A percentile compares a stretch with the other conserved stretches of the same genome.
These are phyloP conservation scores for Poecilia picta DNA, from an alignment of 2,797 vertebrate genomes.

Conservation along the genomic window DNA sequence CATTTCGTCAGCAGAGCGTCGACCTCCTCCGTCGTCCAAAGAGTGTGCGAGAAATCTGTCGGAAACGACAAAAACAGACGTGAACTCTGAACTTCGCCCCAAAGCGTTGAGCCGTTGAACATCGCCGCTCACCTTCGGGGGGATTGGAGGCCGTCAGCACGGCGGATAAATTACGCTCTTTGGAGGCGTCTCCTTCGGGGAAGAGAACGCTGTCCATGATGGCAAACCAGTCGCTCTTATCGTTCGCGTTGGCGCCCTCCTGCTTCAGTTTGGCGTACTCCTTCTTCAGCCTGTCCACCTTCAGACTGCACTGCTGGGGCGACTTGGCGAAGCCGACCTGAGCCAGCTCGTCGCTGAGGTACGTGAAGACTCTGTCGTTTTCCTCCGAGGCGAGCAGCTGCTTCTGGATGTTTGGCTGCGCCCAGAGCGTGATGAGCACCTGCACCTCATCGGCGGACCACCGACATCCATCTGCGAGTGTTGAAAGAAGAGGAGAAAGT, in stretches of 20 bases:
- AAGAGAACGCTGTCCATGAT: constrained; percentile 40
- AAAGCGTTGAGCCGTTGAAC: not conserved
- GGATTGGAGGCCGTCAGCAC: constrained; percentile 4
- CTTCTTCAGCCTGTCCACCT: constrained; percentile 37
- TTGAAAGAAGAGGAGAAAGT: not conserved
- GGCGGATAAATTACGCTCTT: constrained; percentile 13
- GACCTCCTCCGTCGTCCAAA: constrained; percentile 46
- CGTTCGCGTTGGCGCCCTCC: not conserved
- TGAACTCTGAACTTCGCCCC: not conserved
- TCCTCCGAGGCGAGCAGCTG: constrained; percentile 22
- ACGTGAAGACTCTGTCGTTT: constrained; percentile 5
- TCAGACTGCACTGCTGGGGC: constrained; percentile 25
- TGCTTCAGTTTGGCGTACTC: constrained; percentile 31
- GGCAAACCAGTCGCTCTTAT: constrained; percentile 36
- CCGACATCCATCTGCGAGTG: constrained; percentile 5
- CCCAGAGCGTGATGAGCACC: constrained; percentile 50
- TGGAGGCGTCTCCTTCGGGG: constrained; percentile 5
- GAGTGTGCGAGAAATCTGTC: not conserved
- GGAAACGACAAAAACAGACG: not conserved
- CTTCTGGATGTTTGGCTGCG: constrained; percentile 44
- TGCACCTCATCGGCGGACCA: constrained; percentile 55
- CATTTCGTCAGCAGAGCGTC: constrained; percentile 29
- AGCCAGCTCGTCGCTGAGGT: constrained; percentile 45
- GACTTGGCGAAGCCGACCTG: constrained; percentile 48
- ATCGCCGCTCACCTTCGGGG: not conserved